Evolutionary conservation across 2,888 invertebrate species (phyloP), one percentile per base, ranked within the genome.

Genomic region (Xanthostigma xanthostigma): DNA sequence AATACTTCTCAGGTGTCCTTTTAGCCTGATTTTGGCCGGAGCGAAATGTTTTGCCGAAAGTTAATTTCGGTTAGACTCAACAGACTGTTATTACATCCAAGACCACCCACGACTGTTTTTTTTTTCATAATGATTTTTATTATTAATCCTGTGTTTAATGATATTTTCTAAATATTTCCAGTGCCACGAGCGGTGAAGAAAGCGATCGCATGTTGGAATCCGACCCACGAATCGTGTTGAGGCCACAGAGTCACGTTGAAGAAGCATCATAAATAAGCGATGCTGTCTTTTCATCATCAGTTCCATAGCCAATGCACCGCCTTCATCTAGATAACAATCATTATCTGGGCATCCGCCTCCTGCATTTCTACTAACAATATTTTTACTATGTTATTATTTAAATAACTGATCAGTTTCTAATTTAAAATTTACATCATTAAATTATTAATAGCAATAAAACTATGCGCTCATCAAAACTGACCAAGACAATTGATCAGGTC

Each of bases 151-250:
- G 13, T 14, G 39, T 43, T 54, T 47, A 17, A 10, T 13, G n/a
- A 41, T 45, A 27, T 27, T 27, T 27, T 27, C 27, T 27, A 6
- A 27, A 27, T 27, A 49, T 56, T 71, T 71, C 48, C 67, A 77
- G 77, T 27, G 27, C 27, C 61, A 63, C 75, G 58, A 79, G 78
- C 69, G 77, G 77, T 60, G 84, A 84, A 63, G 84, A 84, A 63
- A 80, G 80, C 56, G 83, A 84, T 63, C 77, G 82, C 56, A 83
- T 84, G 81, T 69, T 83, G 56, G 83, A 83, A 61, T 77, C 79
- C 35, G 79, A 83, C 62, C 83, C 83, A 46, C 65, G 78, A 58
- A 78, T 78, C 58, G 76, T 78, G 34, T 64, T 78, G 44, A 71
- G 76, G 57, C 81, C 83, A 17, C 70, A 81, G 54, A 81, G 81